Evolutionary conservation across 2,888 invertebrate genomes (phyloP).

Genomic region (Pheosia gnoma): DNA sequence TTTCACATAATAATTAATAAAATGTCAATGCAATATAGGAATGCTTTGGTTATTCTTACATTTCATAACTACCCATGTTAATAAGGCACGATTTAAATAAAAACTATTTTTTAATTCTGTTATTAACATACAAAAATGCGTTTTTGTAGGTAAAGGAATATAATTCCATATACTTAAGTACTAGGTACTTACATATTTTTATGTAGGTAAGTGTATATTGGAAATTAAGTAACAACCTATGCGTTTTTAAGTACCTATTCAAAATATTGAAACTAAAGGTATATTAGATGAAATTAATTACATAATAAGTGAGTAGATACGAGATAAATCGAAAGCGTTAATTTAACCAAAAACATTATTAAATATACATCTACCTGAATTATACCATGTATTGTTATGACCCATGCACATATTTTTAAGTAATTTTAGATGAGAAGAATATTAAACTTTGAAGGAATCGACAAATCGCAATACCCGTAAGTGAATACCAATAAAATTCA

Average conservation of each 20-base stretch:
- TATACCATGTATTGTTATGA: no score
- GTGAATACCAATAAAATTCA: constrained; percentile 3
- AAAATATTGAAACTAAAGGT: no score
- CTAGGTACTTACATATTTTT: neutral
- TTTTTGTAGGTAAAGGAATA: no score
- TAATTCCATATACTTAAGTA: neutral
- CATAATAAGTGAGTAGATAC: no score
- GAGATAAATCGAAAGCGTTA: no score
- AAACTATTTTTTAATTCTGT: constrained; percentile 4
- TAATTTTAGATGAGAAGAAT: neutral
- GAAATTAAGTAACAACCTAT: no score
- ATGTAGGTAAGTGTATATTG: no score
- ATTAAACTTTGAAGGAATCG: neutral
- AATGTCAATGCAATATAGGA: constrained; percentile 25
- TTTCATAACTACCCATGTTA: constrained; percentile 22
- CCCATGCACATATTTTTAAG: neutral
- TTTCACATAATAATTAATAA: neutral
- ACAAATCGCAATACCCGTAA: neutral
- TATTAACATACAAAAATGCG: no score
- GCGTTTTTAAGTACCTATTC: no score
- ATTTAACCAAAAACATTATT: neutral
- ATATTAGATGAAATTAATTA: no score
- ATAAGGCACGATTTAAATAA: constrained; percentile 33
- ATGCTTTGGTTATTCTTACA: constrained; percentile 31
- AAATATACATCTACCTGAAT: neutral